Conservation (phyloP, 2,888 invertebrate species). For the Andrena trimmerana region DNA sequence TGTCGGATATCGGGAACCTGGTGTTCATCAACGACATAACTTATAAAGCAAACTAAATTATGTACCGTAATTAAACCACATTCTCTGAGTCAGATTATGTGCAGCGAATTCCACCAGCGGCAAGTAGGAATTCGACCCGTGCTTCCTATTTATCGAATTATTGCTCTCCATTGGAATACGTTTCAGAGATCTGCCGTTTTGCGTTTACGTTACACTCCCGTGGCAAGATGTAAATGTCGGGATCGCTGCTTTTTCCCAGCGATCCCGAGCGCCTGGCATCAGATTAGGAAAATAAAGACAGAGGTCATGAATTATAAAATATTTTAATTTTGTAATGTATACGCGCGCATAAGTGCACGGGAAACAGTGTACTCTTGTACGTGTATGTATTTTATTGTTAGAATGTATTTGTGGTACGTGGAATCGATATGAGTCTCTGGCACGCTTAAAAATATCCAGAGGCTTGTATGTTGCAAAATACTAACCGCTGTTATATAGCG, state of each 20-base stretch:
- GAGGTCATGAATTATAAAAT: constrained; percentile 59
- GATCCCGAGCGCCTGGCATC: constrained; percentile 18
- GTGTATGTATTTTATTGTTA: constrained; percentile 59
- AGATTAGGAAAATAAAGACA: constrained; percentile 45
- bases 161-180: constrained; percentile 44
- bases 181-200: constrained; percentile 34
- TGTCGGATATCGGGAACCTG: constrained; percentile 29
- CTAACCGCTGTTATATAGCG: constrained; percentile 61
- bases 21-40: constrained; percentile 55
- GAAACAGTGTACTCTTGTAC: constrained; percentile 35
- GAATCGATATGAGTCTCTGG: constrained; percentile 48
- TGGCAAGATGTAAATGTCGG: constrained; percentile 30
- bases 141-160: constrained; percentile 69
- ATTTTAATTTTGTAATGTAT: constrained; percentile 66
- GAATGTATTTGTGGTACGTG: constrained; percentile 48
- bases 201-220: constrained; percentile 25
- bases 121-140: constrained; percentile 57
- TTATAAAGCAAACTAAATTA: constrained; percentile 67
- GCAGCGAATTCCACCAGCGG: constrained; percentile 47
- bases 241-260: constrained; percentile 25
- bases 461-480: constrained; percentile 55
- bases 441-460: constrained; percentile 36
- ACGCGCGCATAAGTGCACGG: constrained; percentile 48
- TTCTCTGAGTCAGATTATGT: constrained; percentile 45
- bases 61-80: constrained; percentile 52